Conservation (phyloP, 2,113 vertebrate genomes). For the Thunnus thynnus region DNA sequence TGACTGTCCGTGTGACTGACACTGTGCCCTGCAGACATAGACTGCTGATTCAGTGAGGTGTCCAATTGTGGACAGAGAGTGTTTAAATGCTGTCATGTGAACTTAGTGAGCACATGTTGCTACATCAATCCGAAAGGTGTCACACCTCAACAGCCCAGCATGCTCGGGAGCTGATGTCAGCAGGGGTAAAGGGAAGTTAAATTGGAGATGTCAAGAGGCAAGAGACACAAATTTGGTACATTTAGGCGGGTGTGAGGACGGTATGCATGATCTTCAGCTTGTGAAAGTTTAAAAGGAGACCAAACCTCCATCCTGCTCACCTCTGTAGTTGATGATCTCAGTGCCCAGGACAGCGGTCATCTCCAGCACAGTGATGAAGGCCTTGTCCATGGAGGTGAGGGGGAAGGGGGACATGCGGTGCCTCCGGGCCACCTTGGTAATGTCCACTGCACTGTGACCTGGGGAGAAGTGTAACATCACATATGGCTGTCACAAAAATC, state of each 20-base stretch:
- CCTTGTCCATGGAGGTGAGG: constrained; percentile 99
- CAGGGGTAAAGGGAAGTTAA: not conserved
- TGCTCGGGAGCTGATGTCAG: constrained; percentile 33
- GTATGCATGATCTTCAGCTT: not conserved
- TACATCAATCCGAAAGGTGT: constrained; percentile 22
- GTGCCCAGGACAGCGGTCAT: constrained; percentile 98
- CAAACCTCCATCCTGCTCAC: constrained; percentile 74
- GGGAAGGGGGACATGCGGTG: constrained; percentile 99
- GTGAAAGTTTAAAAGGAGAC: not conserved
- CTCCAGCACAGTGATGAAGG: constrained; percentile 99
- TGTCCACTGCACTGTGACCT: constrained; percentile 99
- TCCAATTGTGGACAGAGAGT: constrained; percentile 16
- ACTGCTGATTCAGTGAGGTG: constrained; percentile 61
- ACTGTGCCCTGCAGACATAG: constrained; percentile 16
- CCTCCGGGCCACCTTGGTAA: constrained; percentile 98
- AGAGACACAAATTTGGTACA: constrained; percentile 6
- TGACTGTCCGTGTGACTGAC: constrained; percentile 33
- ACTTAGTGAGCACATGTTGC: not conserved
- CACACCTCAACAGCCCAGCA: constrained; percentile 27
- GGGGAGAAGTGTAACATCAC: constrained; percentile 11
- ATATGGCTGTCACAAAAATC: constrained; percentile 7
- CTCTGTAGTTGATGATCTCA: constrained; percentile 99
- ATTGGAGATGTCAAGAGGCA: not conserved
- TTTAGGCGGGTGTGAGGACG: not conserved
- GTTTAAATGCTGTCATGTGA: constrained; percentile 39